Evolutionary conservation across 2,113 vertebrate genomes (phyloP).

Genomic region (Chaetorhynchus papuensis): DNA sequence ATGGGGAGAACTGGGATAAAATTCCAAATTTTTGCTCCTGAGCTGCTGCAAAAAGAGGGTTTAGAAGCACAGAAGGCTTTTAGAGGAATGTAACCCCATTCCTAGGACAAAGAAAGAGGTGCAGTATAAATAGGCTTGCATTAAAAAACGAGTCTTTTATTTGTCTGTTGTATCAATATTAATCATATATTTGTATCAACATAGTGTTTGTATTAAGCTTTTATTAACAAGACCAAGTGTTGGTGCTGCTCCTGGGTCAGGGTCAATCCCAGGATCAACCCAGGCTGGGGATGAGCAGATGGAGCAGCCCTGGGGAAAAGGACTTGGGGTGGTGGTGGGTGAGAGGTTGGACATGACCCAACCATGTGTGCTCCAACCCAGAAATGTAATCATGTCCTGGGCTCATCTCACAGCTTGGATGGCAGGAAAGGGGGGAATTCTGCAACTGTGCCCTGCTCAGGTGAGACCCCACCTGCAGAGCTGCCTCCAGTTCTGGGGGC

Average conservation of each 20-base stretch:
- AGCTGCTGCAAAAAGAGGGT: background rate
- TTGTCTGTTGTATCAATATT: background rate
- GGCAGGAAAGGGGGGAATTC: background rate
- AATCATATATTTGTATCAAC: background rate
- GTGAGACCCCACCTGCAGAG: background rate
- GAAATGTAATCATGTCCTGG: accelerated
- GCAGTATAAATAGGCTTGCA: accelerated
- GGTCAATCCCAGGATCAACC: accelerated
- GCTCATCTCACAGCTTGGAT: background rate
- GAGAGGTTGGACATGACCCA: background rate
- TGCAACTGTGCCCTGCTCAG: accelerated
- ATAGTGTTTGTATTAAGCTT: background rate
- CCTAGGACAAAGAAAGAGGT: accelerated
- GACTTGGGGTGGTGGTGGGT: background rate
- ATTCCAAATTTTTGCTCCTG: background rate
- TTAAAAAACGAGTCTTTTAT: background rate
- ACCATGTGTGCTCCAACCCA: background rate
- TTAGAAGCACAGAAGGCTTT: background rate
- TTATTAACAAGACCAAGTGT: background rate
- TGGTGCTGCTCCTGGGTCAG: background rate
- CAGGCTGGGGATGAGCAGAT: background rate
- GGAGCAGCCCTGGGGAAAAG: background rate
- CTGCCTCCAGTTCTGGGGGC: accelerated
- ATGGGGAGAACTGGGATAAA: background rate
- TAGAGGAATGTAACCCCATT: background rate